Evolutionary conservation across 2,113 vertebrate species (phyloP).

Genomic region (Sigmodon hispidus): DNA sequence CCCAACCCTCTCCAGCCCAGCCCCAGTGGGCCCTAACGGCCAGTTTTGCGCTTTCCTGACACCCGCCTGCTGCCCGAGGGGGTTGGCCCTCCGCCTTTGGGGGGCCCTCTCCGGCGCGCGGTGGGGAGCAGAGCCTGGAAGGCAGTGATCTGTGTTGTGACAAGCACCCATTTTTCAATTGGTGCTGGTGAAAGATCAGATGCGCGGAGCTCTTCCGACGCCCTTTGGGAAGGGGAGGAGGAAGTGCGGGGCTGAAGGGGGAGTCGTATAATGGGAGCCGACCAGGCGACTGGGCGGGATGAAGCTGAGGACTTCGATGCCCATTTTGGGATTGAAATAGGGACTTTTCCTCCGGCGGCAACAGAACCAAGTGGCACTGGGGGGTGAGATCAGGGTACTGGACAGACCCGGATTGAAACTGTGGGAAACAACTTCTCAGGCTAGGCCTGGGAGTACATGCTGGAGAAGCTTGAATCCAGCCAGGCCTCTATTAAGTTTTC

Average conservation of each 20-base stretch:
- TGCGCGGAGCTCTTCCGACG: constrained; percentile 68
- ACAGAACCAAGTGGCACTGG: neutral
- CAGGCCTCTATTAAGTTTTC: neutral
- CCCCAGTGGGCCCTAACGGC: rapidly evolving
- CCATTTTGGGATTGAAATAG: neutral
- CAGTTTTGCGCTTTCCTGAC: neutral
- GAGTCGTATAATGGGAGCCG: neutral
- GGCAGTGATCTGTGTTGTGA: constrained; percentile 83
- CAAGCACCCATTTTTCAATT: constrained; percentile 86
- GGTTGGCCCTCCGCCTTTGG: constrained; percentile 60
- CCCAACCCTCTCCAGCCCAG: neutral
- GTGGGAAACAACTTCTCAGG: neutral
- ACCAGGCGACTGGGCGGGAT: neutral
- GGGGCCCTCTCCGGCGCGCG: constrained; percentile 57
- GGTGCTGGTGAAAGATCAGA: constrained; percentile 83
- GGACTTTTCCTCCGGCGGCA: neutral
- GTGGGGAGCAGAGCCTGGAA: constrained; percentile 71
- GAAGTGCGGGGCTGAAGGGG: neutral
- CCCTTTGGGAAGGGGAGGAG: constrained; percentile 69
- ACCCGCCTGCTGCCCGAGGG: constrained; percentile 23
- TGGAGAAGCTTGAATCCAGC: neutral
- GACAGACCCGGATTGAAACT: neutral
- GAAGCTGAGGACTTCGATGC: neutral
- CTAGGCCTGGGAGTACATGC: neutral
- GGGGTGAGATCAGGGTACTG: neutral